phyloP scores from a whole-genome alignment of 2,797 vertebrate species.

The Anas flavirostris region DNA sequence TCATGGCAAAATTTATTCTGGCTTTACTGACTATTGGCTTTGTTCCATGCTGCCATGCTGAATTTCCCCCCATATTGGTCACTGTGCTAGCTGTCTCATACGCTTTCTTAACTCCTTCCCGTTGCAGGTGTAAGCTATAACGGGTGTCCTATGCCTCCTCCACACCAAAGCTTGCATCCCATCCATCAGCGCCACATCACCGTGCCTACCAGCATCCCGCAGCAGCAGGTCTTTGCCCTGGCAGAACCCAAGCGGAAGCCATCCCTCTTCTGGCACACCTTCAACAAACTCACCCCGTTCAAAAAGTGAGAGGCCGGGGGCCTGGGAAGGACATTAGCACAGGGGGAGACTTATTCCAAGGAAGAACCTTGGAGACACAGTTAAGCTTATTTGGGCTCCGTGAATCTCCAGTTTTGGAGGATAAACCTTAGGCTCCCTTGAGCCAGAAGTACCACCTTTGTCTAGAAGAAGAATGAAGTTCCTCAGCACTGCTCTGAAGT shows the following conservation, averaged over 20 bases:
- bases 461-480: neutral
- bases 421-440: neutral
- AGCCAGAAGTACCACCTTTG: neutral
- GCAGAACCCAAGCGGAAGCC: slow-evolving; percentile 95
- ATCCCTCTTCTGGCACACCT: slow-evolving; percentile 89
- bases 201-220: slow-evolving; percentile 93
- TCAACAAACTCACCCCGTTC: slow-evolving; percentile 91
- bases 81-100: neutral
- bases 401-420: neutral
- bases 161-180: slow-evolving; percentile 90
- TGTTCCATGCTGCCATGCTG: neutral
- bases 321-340: neutral
- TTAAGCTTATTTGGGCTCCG: neutral
- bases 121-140: slow-evolving; percentile 83
- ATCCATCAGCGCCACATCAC: slow-evolving; percentile 96
- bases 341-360: neutral
- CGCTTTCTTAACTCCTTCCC: neutral
- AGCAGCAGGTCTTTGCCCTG: slow-evolving; percentile 95
- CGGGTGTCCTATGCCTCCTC: slow-evolving; percentile 81
- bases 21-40: neutral
- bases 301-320: slow-evolving; percentile 83
- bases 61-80: neutral
- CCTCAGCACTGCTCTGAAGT: neutral
- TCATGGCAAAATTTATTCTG: neutral
- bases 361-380: neutral